Evolutionary conservation across 2,888 invertebrate species (phyloP), one percentile per base, ranked within the genome.

Genomic region (Xestia ashworthii): DNA sequence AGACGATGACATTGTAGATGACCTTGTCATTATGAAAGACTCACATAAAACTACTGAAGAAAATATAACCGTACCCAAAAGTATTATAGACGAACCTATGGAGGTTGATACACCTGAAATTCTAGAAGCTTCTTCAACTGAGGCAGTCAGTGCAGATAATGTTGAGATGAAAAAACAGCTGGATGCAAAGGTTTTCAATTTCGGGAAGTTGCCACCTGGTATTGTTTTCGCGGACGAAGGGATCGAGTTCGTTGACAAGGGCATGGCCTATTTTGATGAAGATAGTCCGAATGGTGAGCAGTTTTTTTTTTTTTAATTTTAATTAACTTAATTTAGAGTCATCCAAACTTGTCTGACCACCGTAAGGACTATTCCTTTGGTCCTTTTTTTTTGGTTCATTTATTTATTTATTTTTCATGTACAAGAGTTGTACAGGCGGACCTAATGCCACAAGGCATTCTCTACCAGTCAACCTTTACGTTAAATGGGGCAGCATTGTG

Each of bases 231-330:
- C 86, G 41, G 93, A 93, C 60, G 91, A 94, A n/a, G 94, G 92
- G 0, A 93, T 94, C 22, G 94, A 93, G 73, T 86, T 94, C 16
- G 87, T 89, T 8, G 95, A 95, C 68, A 93, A 94, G 60, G 90
- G 90, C 5, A 90, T 90, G 16, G 87, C 84, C 58, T 89, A 80
- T 55, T 38, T 72, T 16, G 86, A 86, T 53, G 87, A 86, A 50
- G 84, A 86, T 50, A 32, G 5, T 5, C 4, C 5, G 14, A 16
- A 46, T 53, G 86, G 86, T 84, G 50, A 77, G 84, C 82, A 5
- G 16, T 6, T 58, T 60, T 32, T 32, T 60, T 32, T 32, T 32
- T 32, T 32, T 32, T 32, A 32, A 32, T 32, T 32, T 3, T 3
- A 32, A 32, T 32, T 32, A 32, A 3, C 58, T 58, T 14, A 14